These are phyloP conservation scores for Melanargia galathea DNA, from an alignment of 2,888 invertebrate species.

Conservation along the genomic window DNA sequence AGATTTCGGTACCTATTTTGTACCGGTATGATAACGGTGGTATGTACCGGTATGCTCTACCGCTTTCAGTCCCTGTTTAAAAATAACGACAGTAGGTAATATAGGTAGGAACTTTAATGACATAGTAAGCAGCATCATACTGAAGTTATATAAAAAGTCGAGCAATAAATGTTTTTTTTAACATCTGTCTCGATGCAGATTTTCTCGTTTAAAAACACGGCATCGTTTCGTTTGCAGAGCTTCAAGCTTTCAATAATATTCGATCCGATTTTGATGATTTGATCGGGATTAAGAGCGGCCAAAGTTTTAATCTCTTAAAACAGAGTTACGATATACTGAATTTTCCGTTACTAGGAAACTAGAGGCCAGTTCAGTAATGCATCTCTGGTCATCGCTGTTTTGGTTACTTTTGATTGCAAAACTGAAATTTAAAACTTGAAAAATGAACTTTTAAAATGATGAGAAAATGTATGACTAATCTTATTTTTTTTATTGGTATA, in stretches of 20 bases:
- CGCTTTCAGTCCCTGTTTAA: no score
- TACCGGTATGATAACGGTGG: no score
- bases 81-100: no score
- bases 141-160: background rate
- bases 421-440: no score
- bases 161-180: background rate
- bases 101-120: no score
- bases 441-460: no score
- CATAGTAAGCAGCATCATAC: background rate
- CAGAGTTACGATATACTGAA: constrained; percentile 30
- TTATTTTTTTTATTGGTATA: no score
- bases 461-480: no score
- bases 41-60: no score
- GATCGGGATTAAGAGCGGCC: constrained; percentile 36
- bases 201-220: constrained; percentile 12
- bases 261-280: constrained; percentile 38
- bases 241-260: constrained; percentile 35
- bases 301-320: constrained; percentile 38
- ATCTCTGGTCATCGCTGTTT: no score
- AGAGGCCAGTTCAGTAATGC: constrained; percentile 3
- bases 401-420: no score
- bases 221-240: constrained; percentile 27
- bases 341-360: constrained; percentile 16
- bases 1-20: no score
- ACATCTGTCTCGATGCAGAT: constrained; percentile 14